Evolutionary conservation across 2,797 vertebrate genomes (phyloP), one percentile per base, ranked within the genome.

Genomic region (Telmatherina bonti): DNA sequence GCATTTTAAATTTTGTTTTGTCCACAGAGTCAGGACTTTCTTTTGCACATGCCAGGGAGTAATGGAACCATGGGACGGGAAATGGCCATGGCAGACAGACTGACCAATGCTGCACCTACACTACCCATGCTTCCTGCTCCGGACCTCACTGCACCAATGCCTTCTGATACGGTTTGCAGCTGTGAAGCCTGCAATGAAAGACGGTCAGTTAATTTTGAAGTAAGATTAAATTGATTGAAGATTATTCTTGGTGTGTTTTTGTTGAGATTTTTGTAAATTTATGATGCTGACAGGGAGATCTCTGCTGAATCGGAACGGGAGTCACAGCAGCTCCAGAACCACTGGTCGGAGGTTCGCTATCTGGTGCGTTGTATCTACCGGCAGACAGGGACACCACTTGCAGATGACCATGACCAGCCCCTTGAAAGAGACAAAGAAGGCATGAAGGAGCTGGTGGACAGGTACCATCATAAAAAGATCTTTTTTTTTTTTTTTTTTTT

Each of bases 301-400:
- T 95, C 96, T 7, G 94, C 96, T 20, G 98, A 98, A 87, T 94
- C 95, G 4, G 97, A 98, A 87, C 94, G 96, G 55, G 97, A 98
- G 88, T 96, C 97, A 8, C 97, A 98, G 91, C 96, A 97, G 89
- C 96, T 99, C 76, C 98, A 99, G 91, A 98, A 97, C 88, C 98
- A 96, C 92, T 99, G 98, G 98, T 97, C 98, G 1, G 98, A 99
- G 91, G 97, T 99, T 55, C 96, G 98, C 66, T 98, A 98, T 90
- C 94, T 96, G 89, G 97, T 99, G 64, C 96, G 97, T 64, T 98
- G 97, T 85, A 96, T 99, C 88, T 99, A 99, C 91, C 96, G 98
- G 22, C 97, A 98, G 87, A 96, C 97, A 1, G 97, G 97, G 66
- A 99, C 97, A 1, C 94, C 96, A 0, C 86, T 98, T 80, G 97